phyloP scores from a whole-genome alignment of 2,888 invertebrate species.

The Aphodius sticticus region DNA sequence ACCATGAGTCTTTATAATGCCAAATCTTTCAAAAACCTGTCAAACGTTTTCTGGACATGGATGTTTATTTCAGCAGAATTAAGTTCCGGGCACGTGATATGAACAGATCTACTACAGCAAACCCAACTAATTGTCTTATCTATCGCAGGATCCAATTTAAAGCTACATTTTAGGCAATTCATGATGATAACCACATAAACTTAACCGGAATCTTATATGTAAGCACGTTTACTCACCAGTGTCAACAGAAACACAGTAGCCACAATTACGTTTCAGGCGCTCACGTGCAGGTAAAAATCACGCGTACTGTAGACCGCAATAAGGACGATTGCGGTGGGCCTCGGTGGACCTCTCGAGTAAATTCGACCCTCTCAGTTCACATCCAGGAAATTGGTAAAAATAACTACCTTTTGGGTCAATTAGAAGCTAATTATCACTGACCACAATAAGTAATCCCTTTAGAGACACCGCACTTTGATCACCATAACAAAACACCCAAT shows the following conservation, averaged over 20 bases:
- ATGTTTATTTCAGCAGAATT: background rate
- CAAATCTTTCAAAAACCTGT: background rate
- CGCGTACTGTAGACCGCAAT: background rate
- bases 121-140: background rate
- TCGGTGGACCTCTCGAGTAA: background rate
- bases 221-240: background rate
- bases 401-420: background rate
- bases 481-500: background rate
- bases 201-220: background rate
- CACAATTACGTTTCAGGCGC: background rate
- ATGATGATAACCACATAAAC: background rate
- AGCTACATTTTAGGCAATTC: background rate
- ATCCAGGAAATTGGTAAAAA: background rate
- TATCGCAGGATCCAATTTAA: background rate
- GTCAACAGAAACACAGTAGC: background rate
- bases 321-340: background rate
- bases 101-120: background rate
- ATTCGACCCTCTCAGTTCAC: background rate
- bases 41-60: background rate
- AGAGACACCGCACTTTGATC: background rate
- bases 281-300: background rate
- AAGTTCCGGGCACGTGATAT: background rate
- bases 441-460: background rate
- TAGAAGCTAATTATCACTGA: background rate
- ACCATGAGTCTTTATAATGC: background rate